Conservation (phyloP, 2,888 invertebrate species). For the Metalampra italica region DNA sequence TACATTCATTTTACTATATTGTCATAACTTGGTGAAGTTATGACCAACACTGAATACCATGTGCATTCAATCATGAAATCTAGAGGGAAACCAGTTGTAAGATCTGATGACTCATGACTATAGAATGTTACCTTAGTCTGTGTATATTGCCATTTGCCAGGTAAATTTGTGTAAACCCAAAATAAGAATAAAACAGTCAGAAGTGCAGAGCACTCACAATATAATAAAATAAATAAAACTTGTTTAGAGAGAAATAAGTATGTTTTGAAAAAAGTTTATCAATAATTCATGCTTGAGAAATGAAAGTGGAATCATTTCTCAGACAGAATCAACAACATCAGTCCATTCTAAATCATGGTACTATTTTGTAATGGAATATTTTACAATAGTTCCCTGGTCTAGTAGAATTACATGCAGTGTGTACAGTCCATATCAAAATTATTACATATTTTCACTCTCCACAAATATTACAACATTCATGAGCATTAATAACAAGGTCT, state of each 20-base stretch:
- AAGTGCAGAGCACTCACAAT: no score
- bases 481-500: no score
- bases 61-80: slow-evolving; percentile 19
- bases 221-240: no score
- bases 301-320: slow-evolving; percentile 10
- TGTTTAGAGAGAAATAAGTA: neutral
- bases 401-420: neutral
- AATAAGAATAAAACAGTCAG: no score
- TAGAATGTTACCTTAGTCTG: slow-evolving; percentile 14
- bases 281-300: slow-evolving; percentile 1
- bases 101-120: slow-evolving; percentile 19
- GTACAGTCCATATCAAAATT: neutral
- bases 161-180: slow-evolving; percentile 2
- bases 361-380: neutral
- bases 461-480: no score
- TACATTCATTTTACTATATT: neutral
- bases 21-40: neutral
- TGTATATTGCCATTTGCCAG: slow-evolving; percentile 6
- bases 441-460: neutral
- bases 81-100: slow-evolving; percentile 16
- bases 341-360: slow-evolving; percentile 3
- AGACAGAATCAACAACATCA: neutral
- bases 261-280: no score
- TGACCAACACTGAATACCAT: slow-evolving; percentile 7
- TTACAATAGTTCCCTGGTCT: neutral